These are phyloP conservation scores for Cataglyphis livida DNA, from an alignment of 2,888 invertebrate genomes.

Conservation along the genomic window DNA sequence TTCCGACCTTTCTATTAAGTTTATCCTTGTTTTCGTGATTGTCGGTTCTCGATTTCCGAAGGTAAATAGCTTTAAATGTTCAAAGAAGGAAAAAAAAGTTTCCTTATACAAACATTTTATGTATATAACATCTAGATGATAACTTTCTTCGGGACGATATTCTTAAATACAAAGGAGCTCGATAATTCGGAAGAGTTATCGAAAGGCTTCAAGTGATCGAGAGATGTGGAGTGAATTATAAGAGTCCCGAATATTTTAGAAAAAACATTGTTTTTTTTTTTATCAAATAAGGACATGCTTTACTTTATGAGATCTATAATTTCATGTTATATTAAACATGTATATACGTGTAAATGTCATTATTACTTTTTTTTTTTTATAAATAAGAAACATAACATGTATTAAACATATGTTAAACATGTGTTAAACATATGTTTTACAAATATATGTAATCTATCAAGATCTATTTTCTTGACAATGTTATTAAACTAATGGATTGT, in stretches of 20 bases:
- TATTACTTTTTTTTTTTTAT: background rate
- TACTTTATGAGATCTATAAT: slow-evolving; percentile 7
- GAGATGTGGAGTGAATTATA: background rate
- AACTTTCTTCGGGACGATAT: background rate
- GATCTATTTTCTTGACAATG: slow-evolving; percentile 3
- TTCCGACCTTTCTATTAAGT: slow-evolving; percentile 19
- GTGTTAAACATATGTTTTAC: background rate
- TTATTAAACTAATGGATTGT: slow-evolving; percentile 30
- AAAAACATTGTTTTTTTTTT: slow-evolving; percentile 9
- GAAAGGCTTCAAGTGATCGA: background rate
- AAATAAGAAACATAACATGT: no score
- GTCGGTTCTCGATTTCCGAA: background rate
- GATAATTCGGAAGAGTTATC: slow-evolving; percentile 25
- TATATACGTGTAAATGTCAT: background rate
- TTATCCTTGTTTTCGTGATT: slow-evolving; percentile 22
- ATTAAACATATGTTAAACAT: background rate
- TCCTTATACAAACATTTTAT: background rate
- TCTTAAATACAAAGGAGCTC: slow-evolving; percentile 2
- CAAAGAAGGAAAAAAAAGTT: slow-evolving; percentile 17
- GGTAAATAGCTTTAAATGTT: slow-evolving; percentile 18
- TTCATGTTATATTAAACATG: background rate
- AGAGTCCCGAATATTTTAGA: background rate
- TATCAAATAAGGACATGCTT: background rate
- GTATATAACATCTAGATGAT: background rate
- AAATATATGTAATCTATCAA: slow-evolving; percentile 15